Base-by-base conservation (phyloP, 2,888 invertebrate species). In the Crioceris asparagi region DNA sequence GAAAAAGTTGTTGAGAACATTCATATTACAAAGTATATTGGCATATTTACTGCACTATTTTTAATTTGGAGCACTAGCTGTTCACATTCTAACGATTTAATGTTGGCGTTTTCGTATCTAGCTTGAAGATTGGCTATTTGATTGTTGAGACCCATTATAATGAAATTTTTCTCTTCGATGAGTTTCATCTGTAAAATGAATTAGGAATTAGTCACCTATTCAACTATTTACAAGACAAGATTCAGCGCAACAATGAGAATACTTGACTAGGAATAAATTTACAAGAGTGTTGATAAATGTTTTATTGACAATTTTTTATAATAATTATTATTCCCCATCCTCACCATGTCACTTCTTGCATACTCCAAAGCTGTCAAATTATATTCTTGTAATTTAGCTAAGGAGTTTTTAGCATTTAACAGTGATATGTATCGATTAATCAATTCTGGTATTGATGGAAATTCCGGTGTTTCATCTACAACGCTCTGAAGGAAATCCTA, bases 391-490 rank as follows among this genome's bases (percentile, higher is more conserved):
- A 48, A 75, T 72, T 3, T 70, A 0, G 73, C 68, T 10, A 79
- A 57, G 0, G 69, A 67, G 34, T 57, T 65, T 51, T 73, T 74
- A 0, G 77, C 72, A 3, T 72, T 73, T n/a, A 72, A 66, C 26
- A 79, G 59, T 3, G 75, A 71, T 57, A 77, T 74, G 49, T 75
- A 78, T 38, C 77, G 67, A 51, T 75, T 74, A 31, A 79, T 64
- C n/a, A 79, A 71, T 35, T 75, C 77, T 29, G 69, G 55, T 0
- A 76, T 70, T 38, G 70, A 69, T 46, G 71, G 68, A 50, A 77
- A 79, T 37, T 74, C 71, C 0, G 66, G 64, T 16, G 69, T 70
- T 18, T 64, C 65, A 1, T 65, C 66, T 0, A 75, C 70, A 1
- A 77, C 73, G 0, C 64, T 64, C 59, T 71, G 69, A 29, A 79